Evolutionary conservation across 2,888 invertebrate species (phyloP).

Genomic region (Meiosimyza decipiens): DNA sequence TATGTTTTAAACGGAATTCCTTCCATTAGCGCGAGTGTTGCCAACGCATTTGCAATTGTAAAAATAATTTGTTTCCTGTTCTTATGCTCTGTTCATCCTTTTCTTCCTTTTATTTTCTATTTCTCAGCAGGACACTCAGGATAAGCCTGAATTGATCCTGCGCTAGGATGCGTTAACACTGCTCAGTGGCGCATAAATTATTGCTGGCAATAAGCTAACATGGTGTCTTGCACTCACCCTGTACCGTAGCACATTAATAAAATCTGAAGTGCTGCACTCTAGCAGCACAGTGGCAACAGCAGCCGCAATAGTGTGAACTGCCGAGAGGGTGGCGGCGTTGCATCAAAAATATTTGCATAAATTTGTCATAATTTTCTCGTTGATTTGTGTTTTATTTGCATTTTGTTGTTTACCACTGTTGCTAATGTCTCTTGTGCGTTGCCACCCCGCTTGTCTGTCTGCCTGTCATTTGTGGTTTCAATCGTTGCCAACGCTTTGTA

Average conservation of each 20-base stretch:
- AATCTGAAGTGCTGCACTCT: not conserved
- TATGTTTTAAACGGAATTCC: constrained; percentile 39
- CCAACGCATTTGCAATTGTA: constrained; percentile 41
- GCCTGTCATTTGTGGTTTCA: not conserved
- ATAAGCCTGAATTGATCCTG: constrained; percentile 24
- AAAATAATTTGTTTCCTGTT: constrained; percentile 64
- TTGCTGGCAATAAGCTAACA: constrained; percentile 47
- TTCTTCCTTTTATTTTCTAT: constrained; percentile 3
- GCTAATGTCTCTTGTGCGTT: not conserved
- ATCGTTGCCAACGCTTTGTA: not conserved
- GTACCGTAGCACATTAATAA: not conserved
- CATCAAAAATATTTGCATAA: constrained; percentile 61
- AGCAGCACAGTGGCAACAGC: not conserved
- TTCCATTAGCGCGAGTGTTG: constrained; percentile 38
- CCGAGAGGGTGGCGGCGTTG: constrained; percentile 4
- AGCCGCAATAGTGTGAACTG: not conserved
- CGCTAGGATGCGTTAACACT: constrained; percentile 15
- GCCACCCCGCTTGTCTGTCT: not conserved
- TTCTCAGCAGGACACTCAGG: constrained; percentile 36
- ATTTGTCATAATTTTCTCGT: constrained; percentile 64
- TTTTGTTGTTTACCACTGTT: constrained; percentile 45
- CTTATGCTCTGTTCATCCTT: constrained; percentile 31
- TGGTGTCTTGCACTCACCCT: not conserved
- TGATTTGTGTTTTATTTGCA: constrained; percentile 63
- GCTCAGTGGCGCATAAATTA: constrained; percentile 56